A percentile compares a stretch with the other conserved stretches of the same genome.
These are phyloP conservation scores for Polydrusus cervinus DNA, from an alignment of 2,888 invertebrate species.

Conservation along the genomic window DNA sequence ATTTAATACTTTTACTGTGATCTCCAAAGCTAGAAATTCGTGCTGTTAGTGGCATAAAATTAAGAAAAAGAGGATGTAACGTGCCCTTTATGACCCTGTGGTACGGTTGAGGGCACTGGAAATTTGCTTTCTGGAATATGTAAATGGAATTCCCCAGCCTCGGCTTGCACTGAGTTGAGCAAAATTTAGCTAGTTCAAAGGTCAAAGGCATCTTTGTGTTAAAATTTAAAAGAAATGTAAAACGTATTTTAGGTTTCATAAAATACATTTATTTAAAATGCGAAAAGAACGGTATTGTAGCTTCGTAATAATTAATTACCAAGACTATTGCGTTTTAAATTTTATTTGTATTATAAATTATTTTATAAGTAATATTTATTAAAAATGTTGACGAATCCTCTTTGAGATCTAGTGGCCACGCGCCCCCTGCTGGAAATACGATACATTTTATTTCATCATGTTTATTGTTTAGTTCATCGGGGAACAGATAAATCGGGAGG, in stretches of 20 bases:
- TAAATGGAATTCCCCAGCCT: slow-evolving; percentile 7
- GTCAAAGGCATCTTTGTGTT: not conserved
- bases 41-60: not conserved
- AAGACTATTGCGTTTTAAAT: no score
- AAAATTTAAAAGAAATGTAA: not conserved
- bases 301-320: no score
- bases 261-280: no score
- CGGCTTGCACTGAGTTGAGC: not conserved
- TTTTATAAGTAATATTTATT: no score
- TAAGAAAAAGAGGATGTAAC: slow-evolving; percentile 15
- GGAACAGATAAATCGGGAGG: no score
- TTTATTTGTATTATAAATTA: no score
- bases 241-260: not conserved
- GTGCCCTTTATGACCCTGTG: slow-evolving; percentile 3
- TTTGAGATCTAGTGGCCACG: no score
- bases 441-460: no score
- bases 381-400: no score
- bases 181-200: not conserved
- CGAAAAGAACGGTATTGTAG: no score
- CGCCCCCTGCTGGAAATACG: no score
- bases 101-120: slow-evolving; percentile 15
- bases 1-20: not conserved
- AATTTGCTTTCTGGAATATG: slow-evolving; percentile 8
- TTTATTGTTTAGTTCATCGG: no score
- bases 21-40: not conserved